Conservation (phyloP, 2,797 vertebrate genomes). For the Lycodopsis pacificus region DNA sequence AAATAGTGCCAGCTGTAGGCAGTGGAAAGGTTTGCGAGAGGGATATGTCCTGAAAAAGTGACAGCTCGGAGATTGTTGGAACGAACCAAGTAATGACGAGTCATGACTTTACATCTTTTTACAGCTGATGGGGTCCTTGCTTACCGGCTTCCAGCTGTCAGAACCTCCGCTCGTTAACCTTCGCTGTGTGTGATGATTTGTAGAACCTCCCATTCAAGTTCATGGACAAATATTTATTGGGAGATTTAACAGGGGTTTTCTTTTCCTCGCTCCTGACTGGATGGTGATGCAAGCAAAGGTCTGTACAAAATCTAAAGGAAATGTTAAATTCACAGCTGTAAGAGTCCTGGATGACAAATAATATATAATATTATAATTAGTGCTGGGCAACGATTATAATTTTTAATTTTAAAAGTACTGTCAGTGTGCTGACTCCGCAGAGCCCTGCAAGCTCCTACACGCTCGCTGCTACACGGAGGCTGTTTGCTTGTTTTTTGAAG, state of each 20-base stretch:
- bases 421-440: no score
- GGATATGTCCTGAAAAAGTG: slow-evolving; percentile 3
- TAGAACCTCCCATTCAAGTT: not conserved
- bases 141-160: not conserved
- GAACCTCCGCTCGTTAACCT: slow-evolving; percentile 4
- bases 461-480: no score
- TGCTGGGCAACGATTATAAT: no score
- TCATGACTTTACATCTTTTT: not conserved
- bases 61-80: slow-evolving; percentile 8
- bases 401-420: no score
- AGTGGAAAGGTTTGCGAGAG: slow-evolving; percentile 4
- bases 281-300: slow-evolving; percentile 14
- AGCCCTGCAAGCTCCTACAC: no score
- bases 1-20: slow-evolving; percentile 20
- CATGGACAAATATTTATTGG: not conserved
- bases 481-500: no score
- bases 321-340: slow-evolving; percentile 19
- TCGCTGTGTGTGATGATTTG: not conserved
- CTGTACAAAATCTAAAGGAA: slow-evolving; percentile 9
- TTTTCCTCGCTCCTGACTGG: not conserved
- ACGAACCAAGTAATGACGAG: not conserved
- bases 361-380: no score
- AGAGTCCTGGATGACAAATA: not conserved
- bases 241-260: not conserved
- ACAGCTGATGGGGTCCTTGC: slow-evolving; percentile 1